Conservation (phyloP, 2,113 vertebrate species). For the Morphnarchus princeps region DNA sequence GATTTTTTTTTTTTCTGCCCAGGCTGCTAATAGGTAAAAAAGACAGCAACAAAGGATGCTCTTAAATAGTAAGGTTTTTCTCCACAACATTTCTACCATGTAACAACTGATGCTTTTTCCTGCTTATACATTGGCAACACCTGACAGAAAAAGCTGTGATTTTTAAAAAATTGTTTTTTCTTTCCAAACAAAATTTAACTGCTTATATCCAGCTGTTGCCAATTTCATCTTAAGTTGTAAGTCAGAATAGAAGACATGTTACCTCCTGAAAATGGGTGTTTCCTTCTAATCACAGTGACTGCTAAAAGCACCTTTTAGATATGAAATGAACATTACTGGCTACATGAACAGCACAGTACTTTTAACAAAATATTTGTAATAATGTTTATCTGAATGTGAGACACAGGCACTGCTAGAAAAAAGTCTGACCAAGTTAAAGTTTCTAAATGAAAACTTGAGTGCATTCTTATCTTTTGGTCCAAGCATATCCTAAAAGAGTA, state of each 20-base stretch:
- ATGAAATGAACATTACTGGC: neutral
- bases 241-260: neutral
- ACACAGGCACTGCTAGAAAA: neutral
- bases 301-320: neutral
- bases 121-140: neutral
- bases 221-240: neutral
- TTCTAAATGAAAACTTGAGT: neutral
- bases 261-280: neutral
- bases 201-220: neutral
- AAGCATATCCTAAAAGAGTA: neutral
- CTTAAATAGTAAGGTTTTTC: neutral
- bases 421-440: neutral
- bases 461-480: neutral
- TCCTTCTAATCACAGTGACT: neutral
- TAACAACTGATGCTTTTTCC: neutral
- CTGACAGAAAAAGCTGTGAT: neutral
- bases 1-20: neutral
- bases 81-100: neutral
- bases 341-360: neutral
- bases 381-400: neutral
- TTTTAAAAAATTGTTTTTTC: neutral
- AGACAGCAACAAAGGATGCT: neutral
- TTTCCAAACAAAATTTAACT: neutral
- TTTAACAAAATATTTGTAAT: neutral
- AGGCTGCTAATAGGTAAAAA: neutral